phyloP scores from a whole-genome alignment of 2,888 invertebrate genomes.

The Choristoneura rosaceana region DNA sequence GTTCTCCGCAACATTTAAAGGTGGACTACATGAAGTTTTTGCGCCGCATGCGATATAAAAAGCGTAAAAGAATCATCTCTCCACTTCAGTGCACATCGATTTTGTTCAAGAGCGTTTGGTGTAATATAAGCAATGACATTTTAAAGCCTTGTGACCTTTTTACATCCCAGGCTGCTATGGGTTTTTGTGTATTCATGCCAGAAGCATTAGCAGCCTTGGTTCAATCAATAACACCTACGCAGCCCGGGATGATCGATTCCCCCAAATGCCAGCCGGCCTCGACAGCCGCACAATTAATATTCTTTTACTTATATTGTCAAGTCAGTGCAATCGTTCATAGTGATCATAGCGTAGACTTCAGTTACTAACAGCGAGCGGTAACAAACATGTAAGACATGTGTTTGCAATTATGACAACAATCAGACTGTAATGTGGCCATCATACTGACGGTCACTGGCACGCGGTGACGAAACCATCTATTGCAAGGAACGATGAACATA shows the following conservation, averaged over 20 bases:
- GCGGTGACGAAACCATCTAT: conserved; percentile 52
- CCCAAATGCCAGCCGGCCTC: conserved; percentile 46
- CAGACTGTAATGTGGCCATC: background rate
- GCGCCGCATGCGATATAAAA: background rate
- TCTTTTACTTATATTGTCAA: conserved; percentile 27
- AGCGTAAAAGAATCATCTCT: background rate
- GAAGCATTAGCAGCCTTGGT: conserved; percentile 23
- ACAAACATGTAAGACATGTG: background rate
- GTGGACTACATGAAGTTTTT: background rate
- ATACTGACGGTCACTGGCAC: conserved; percentile 45
- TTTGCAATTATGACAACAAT: background rate
- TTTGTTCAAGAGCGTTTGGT: conserved; percentile 12
- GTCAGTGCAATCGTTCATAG: background rate
- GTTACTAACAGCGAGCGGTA: background rate
- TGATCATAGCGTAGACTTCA: background rate
- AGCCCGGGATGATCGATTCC: conserved; percentile 50
- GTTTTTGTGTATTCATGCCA: conserved; percentile 23
- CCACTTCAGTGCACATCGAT: conserved; percentile 5
- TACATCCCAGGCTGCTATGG: conserved; percentile 18
- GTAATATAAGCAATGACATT: conserved; percentile 17
- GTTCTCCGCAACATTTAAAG: background rate
- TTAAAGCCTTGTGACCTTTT: conserved; percentile 34
- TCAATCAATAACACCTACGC: conserved; percentile 44
- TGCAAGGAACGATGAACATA: conserved; percentile 55
- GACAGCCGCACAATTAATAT: conserved; percentile 42